These are phyloP conservation scores for Drosophila kepulauana DNA, from an alignment of 1,140 invertebrate species.

Conservation along the genomic window DNA sequence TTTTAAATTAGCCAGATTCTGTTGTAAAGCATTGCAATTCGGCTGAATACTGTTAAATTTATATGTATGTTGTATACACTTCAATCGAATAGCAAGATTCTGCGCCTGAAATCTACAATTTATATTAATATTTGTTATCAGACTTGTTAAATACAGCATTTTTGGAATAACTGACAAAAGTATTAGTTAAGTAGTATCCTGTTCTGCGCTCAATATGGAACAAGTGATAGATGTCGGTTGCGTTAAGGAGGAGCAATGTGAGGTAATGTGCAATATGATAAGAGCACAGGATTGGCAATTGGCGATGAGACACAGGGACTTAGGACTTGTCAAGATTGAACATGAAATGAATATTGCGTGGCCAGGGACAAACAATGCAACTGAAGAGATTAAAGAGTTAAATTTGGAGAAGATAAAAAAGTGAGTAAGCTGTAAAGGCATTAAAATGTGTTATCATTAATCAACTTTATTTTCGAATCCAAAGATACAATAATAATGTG, in stretches of 20 bases:
- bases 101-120: background rate
- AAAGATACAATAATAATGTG: constrained; percentile 12
- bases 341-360: constrained; percentile 46
- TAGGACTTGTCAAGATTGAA: constrained; percentile 43
- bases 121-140: too few relatives aligned
- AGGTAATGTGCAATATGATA: constrained; percentile 48
- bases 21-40: too few relatives aligned
- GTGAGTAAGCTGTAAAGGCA: constrained; percentile 7
- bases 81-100: background rate
- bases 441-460: too few relatives aligned
- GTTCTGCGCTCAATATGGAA: constrained; percentile 20
- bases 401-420: constrained; percentile 29
- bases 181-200: background rate
- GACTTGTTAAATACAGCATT: too few relatives aligned
- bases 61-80: too few relatives aligned
- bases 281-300: constrained; percentile 41
- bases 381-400: constrained; percentile 13
- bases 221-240: constrained; percentile 42
- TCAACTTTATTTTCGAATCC: background rate
- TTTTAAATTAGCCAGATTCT: too few relatives aligned
- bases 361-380: constrained; percentile 10
- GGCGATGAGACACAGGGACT: constrained; percentile 37
- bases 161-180: too few relatives aligned
- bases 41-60: too few relatives aligned
- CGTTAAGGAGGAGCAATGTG: constrained; percentile 47